phyloP scores from a whole-genome alignment of 2,797 vertebrate genomes.

The Stomatorhinus walkeri region DNA sequence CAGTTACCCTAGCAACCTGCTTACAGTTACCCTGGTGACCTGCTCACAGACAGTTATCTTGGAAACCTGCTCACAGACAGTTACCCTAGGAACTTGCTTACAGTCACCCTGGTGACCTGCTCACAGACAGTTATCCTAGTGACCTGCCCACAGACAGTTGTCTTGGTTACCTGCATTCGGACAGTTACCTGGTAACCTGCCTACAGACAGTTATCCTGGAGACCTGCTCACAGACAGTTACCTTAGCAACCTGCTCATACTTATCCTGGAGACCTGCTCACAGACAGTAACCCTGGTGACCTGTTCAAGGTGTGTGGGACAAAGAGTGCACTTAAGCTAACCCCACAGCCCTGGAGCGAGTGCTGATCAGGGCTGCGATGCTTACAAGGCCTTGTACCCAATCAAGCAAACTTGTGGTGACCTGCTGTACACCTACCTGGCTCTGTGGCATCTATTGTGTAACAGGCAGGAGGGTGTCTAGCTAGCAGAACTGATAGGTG shows the following conservation, averaged over 20 bases:
- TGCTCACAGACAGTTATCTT: no score
- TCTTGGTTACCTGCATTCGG: background rate
- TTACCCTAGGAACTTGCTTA: background rate
- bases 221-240: background rate
- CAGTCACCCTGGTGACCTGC: background rate
- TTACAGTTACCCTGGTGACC: background rate
- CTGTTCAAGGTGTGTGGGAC: background rate
- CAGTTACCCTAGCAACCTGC: background rate
- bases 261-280: background rate
- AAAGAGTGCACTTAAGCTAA: background rate
- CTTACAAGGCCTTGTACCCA: slow-evolving; percentile 18
- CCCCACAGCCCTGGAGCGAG: background rate
- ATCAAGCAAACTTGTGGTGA: background rate
- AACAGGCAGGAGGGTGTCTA: background rate
- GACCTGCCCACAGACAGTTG: background rate
- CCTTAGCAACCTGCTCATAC: background rate
- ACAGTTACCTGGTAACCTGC: slow-evolving; percentile 14
- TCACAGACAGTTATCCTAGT: background rate
- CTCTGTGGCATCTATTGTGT: background rate
- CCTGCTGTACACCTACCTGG: background rate
- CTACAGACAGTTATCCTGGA: slow-evolving; percentile 12
- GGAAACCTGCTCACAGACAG: background rate
- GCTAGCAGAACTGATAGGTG: background rate
- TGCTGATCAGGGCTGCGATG: slow-evolving; percentile 4
- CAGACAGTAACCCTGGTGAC: background rate